These are phyloP conservation scores for Euspilapteryx auroguttella DNA, from an alignment of 2,888 invertebrate species.

Conservation along the genomic window DNA sequence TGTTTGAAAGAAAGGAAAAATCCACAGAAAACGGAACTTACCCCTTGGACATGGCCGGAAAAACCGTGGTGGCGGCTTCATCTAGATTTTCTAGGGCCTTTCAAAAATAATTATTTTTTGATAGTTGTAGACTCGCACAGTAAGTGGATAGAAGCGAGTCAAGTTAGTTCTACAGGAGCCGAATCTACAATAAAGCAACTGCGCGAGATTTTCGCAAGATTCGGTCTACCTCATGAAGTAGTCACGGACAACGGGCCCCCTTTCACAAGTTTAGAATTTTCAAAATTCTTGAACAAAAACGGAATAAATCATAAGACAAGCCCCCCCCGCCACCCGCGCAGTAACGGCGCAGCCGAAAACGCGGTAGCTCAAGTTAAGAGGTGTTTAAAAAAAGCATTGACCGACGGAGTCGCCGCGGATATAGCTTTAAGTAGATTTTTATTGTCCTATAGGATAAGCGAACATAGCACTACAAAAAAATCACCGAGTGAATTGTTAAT, in stretches of 20 bases:
- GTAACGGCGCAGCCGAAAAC: slow-evolving; percentile 2
- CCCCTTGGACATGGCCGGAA: slow-evolving; percentile 2
- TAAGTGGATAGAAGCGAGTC: slow-evolving; percentile 1
- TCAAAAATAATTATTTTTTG: background rate
- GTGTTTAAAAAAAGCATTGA: slow-evolving; percentile 1
- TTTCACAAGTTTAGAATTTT: background rate
- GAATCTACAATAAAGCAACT: background rate
- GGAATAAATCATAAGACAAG: background rate
- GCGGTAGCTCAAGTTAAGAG: background rate
- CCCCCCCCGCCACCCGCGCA: background rate
- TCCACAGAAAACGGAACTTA: background rate
- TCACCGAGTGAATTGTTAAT: too few species aligned
- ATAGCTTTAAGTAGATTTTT: too few species aligned
- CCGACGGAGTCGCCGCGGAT: too few species aligned
- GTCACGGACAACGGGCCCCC: slow-evolving; percentile 1
- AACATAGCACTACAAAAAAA: too few species aligned
- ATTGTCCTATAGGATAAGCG: too few species aligned
- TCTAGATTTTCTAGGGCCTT: too few species aligned
- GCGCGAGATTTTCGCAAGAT: background rate
- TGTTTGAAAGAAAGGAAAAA: background rate
- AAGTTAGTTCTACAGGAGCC: background rate
- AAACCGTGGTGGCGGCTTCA: slow-evolving; percentile 1
- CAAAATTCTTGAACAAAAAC: background rate
- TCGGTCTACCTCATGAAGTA: background rate
- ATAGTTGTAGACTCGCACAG: background rate